phyloP scores from a whole-genome alignment of 2,797 vertebrate genomes.

The Thalassophryne amazonica region DNA sequence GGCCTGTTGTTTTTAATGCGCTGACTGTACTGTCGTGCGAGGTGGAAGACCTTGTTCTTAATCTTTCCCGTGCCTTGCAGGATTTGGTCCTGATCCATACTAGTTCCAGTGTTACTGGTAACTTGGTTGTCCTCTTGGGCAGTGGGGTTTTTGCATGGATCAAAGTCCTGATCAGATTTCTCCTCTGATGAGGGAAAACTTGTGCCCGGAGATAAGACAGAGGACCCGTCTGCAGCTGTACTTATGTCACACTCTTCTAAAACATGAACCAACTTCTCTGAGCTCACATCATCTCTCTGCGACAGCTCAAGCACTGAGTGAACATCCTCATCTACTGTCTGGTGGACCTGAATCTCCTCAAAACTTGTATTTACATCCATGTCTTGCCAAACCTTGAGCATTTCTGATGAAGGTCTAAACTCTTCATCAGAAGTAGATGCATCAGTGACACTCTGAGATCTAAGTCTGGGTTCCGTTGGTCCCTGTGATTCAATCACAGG shows the following conservation, averaged over 20 bases:
- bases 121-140: slow-evolving; percentile 35
- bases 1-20: slow-evolving; percentile 87
- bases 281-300: slow-evolving; percentile 13
- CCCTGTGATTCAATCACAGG: slow-evolving; percentile 8
- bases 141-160: slow-evolving; percentile 20
- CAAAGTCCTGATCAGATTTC: slow-evolving; percentile 37
- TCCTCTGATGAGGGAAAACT: slow-evolving; percentile 35
- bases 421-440: slow-evolving; percentile 65
- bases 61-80: slow-evolving; percentile 81
- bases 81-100: slow-evolving; percentile 73
- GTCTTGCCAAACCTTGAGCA: slow-evolving; percentile 81
- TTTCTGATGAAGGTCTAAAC: slow-evolving; percentile 79
- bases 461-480: slow-evolving; percentile 2
- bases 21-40: slow-evolving; percentile 95
- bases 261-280: slow-evolving; percentile 71
- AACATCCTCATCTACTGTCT: neutral
- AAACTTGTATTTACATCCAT: slow-evolving; percentile 47
- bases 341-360: slow-evolving; percentile 27
- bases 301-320: slow-evolving; percentile 12
- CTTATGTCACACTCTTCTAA: slow-evolving; percentile 77
- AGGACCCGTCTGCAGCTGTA: slow-evolving; percentile 56
- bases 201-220: slow-evolving; percentile 44
- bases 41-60: slow-evolving; percentile 91
- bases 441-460: slow-evolving; percentile 24
- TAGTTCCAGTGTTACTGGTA: slow-evolving; percentile 56